A percentile compares a stretch with the other conserved stretches of the same genome.
These are phyloP conservation scores for Lasioglossum leucozonium DNA, from an alignment of 2,888 invertebrate genomes.

Conservation along the genomic window DNA sequence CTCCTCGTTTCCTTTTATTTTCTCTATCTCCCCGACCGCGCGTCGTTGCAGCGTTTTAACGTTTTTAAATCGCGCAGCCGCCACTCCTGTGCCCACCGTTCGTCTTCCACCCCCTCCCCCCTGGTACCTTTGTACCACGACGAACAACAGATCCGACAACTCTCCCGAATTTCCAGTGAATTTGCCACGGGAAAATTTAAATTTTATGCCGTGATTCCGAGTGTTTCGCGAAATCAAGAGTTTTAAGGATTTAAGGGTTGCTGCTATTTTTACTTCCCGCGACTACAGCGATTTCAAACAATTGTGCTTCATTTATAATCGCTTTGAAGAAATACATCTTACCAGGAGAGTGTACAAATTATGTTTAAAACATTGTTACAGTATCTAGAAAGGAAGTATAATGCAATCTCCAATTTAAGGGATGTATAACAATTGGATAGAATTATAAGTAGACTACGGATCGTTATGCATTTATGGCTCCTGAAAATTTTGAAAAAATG, in stretches of 20 bases:
- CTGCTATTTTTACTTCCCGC: too few relatives aligned
- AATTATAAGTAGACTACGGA: too few relatives aligned
- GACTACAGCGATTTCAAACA: too few relatives aligned
- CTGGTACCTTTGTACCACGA: not conserved
- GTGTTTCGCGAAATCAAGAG: not conserved
- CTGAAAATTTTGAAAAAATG: too few relatives aligned
- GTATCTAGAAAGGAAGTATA: not conserved
- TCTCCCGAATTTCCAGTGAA: not conserved
- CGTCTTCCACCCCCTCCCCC: not conserved
- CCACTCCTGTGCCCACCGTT: not conserved
- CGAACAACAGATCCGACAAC: not conserved
- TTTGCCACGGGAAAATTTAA: not conserved
- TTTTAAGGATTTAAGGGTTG: not conserved
- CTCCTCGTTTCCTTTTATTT: slow-evolving; percentile 60
- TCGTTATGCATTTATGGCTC: too few relatives aligned
- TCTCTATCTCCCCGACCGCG: not conserved
- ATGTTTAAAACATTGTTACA: not conserved
- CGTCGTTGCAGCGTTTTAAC: slow-evolving; percentile 52
- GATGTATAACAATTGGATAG: too few relatives aligned
- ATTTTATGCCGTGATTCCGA: not conserved
- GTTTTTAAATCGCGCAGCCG: slow-evolving; percentile 42
- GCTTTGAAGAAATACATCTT: not conserved
- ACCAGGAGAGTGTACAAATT: not conserved
- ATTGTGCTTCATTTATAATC: not conserved
- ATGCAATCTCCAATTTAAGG: too few relatives aligned